These are phyloP conservation scores for Meteorus cinctellus DNA, from an alignment of 2,888 invertebrate species.

Conservation along the genomic window DNA sequence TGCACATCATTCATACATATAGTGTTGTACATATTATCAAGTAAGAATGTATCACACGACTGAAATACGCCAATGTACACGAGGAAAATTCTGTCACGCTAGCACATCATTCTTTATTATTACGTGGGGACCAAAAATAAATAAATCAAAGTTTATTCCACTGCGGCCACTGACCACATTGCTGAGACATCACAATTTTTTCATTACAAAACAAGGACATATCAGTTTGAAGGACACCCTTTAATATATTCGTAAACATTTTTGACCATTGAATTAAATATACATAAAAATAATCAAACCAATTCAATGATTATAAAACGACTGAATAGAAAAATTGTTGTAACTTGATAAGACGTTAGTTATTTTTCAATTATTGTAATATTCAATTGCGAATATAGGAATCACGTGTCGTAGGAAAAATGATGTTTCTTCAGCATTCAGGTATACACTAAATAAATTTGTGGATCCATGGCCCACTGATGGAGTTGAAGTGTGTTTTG, in stretches of 20 bases:
- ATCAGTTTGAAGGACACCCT: background rate
- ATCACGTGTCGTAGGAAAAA: no score
- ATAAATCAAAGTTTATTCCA: slow-evolving; percentile 27
- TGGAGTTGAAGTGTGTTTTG: background rate
- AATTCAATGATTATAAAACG: no score
- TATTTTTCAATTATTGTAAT: background rate
- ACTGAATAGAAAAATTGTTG: background rate
- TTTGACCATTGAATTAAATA: background rate
- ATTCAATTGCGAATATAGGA: background rate
- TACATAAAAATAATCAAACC: no score
- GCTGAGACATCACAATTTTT: slow-evolving; percentile 7
- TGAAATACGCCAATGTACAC: background rate
- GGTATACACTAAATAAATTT: background rate
- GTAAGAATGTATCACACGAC: slow-evolving; percentile 24
- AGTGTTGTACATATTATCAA: slow-evolving; percentile 19
- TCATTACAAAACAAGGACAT: slow-evolving; percentile 11
- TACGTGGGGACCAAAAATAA: slow-evolving; percentile 20
- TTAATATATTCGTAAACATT: background rate
- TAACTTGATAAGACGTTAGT: background rate
- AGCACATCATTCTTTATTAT: background rate
- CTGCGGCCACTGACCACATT: background rate
- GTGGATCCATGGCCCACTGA: background rate
- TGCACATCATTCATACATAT: slow-evolving; percentile 11
- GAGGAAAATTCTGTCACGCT: background rate
- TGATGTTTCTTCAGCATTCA: no score